These are phyloP conservation scores for Geotrupes spiniger DNA, from an alignment of 2,888 invertebrate species.

Conservation along the genomic window DNA sequence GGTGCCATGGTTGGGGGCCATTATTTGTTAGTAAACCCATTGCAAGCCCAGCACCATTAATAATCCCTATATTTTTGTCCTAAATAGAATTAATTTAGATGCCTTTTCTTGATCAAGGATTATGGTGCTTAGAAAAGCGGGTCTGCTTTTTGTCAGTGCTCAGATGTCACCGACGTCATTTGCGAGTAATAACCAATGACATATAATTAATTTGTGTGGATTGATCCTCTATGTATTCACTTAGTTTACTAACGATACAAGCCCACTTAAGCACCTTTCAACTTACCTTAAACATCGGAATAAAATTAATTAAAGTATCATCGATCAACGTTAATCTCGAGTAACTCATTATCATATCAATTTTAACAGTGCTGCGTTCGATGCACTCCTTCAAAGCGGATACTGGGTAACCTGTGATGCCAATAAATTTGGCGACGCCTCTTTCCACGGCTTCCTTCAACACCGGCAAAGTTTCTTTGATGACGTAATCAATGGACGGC, in stretches of 20 bases:
- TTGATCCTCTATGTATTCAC: too few relatives aligned
- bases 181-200: too few relatives aligned
- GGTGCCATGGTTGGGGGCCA: conserved; percentile 80
- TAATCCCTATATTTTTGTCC: conserved; percentile 71
- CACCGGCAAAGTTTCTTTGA: conserved; percentile 84
- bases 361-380: conserved; percentile 56
- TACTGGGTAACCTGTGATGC: conserved; percentile 84
- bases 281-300: conserved; percentile 71
- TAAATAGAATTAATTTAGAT: conserved; percentile 48
- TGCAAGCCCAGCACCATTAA: conserved; percentile 78
- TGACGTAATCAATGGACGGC: conserved; percentile 66
- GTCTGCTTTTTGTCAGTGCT: too few relatives aligned
- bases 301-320: conserved; percentile 68
- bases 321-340: conserved; percentile 79
- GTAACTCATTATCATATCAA: conserved; percentile 75
- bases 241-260: too few relatives aligned
- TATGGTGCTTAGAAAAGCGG: too few relatives aligned
- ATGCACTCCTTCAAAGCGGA: conserved; percentile 71
- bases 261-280: background rate
- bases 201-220: too few relatives aligned
- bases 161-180: too few relatives aligned
- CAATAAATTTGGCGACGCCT: conserved; percentile 76
- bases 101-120: too few relatives aligned
- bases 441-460: conserved; percentile 70
- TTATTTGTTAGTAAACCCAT: conserved; percentile 78